Percentiles rank a stretch among this genome's conserved stretches.
phyloP scores from a whole-genome alignment of 2,113 vertebrate species.

The Brienomyrus longianalis region DNA sequence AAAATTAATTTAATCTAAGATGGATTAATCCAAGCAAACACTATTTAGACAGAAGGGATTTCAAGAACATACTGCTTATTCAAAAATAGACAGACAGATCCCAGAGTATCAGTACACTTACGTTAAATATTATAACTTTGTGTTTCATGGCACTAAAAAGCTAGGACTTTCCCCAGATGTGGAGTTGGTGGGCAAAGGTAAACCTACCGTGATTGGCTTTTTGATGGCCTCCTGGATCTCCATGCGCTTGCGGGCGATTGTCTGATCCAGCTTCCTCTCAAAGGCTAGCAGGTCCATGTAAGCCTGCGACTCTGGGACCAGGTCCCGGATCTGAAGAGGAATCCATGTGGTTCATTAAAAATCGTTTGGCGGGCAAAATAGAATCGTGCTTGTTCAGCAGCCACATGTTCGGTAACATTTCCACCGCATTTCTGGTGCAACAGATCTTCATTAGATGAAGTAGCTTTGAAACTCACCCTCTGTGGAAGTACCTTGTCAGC shows the following conservation, averaged over 20 bases:
- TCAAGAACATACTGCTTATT: background rate
- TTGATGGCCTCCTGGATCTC: conserved; percentile 99
- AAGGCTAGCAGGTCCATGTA: conserved; percentile 99
- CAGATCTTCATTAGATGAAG: background rate
- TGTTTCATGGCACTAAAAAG: background rate
- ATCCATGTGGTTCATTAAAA: background rate
- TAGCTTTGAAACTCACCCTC: conserved; percentile 66
- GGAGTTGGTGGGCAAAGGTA: background rate
- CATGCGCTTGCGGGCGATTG: conserved; percentile 95
- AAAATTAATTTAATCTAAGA: background rate
- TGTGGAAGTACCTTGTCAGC: conserved; percentile 97
- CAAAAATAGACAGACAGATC: background rate
- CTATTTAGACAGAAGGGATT: background rate
- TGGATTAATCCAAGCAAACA: background rate
- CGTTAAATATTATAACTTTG: background rate
- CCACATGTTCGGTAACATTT: background rate
- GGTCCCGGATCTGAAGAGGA: conserved; percentile 77
- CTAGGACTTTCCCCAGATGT: background rate
- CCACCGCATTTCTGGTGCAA: background rate
- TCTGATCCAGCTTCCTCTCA: conserved; percentile 96
- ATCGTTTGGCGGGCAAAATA: background rate
- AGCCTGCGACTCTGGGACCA: conserved; percentile 96
- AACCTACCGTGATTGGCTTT: conserved; percentile 84
- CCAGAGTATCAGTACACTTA: background rate
- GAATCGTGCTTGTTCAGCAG: background rate